Evolutionary conservation across 2,888 invertebrate genomes (phyloP), one percentile per base, ranked within the genome.

Genomic region (Cantharis flavilabris): DNA sequence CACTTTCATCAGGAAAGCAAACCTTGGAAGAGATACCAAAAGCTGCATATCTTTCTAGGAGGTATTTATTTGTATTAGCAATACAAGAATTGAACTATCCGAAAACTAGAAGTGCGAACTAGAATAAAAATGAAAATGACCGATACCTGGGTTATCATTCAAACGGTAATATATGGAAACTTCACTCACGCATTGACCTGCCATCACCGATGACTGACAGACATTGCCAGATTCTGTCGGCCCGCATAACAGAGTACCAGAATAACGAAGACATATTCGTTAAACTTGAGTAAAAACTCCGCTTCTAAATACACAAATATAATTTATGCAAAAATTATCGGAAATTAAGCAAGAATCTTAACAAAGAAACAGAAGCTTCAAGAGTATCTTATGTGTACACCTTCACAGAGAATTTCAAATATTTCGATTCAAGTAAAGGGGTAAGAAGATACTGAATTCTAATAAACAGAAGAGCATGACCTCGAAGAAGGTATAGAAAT

Each of bases 401-500:
- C 30, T 65, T 16, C 33, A 62, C 28, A 62, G 70, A 65, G 70
- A 49, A 76, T 73, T 70, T 70, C 73, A 71, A 74, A 62, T 71
- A 78, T 75, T 49, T 79, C 18, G 62, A 69, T 67, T 74, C 75
- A 82, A 85, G 84, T 85, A 88, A 88, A 88, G 65, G 88, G 88
- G 88, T 87, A 88, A 87, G 87, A 86, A 85, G 83, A 86, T 78
- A 75, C 82, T 85, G 87, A 88, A 88, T 88, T 88, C 86, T 85
- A 80, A 73, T 76, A 82, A 85, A 77, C 80, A 85, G 88, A 87
- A 81, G 70, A 81, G 72, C 85, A 88, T 67, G 84, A 79, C 65
- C 3, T n/a, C 14, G 13, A 64, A 49, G 76, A 71, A 78, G 78
- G 70, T 75, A 70, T 65, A 30, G 77, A 76, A 78, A 78, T 77